These are phyloP conservation scores for Pteromalus puparum DNA, from an alignment of 1,140 invertebrate genomes.

Conservation along the genomic window DNA sequence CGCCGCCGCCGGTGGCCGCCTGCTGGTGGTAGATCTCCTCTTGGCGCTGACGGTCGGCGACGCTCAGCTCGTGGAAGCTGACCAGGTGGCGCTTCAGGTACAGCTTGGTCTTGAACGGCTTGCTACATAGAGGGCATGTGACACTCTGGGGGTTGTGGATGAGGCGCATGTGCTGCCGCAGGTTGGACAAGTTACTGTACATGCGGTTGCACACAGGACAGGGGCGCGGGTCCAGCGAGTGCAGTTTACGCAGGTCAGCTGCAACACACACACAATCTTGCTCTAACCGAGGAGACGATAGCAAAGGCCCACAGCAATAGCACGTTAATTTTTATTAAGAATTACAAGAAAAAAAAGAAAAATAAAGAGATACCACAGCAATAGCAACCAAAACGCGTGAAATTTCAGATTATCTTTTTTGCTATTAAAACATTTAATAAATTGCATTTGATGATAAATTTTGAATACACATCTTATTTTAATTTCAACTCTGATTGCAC, in stretches of 20 bases:
- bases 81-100: slow-evolving; percentile 83
- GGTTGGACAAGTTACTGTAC: slow-evolving; percentile 88
- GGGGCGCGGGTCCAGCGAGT: slow-evolving; percentile 81
- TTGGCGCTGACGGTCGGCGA: slow-evolving; percentile 70
- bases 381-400: slow-evolving; percentile 49
- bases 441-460: slow-evolving; percentile 20
- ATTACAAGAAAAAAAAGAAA: slow-evolving; percentile 20
- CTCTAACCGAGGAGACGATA: slow-evolving; percentile 72
- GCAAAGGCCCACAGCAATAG: slow-evolving; percentile 72
- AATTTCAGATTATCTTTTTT: slow-evolving; percentile 35
- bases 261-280: slow-evolving; percentile 77
- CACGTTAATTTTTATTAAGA: slow-evolving; percentile 64
- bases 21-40: slow-evolving; percentile 74
- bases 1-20: slow-evolving; percentile 56
- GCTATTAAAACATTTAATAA: slow-evolving; percentile 39
- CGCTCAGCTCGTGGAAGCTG: slow-evolving; percentile 77
- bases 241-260: slow-evolving; percentile 78
- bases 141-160: slow-evolving; percentile 87
- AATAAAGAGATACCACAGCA: slow-evolving; percentile 43
- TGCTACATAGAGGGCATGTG: slow-evolving; percentile 83
- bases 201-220: slow-evolving; percentile 86
- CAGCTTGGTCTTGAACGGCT: slow-evolving; percentile 86
- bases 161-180: slow-evolving; percentile 86
- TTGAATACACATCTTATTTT: slow-evolving; percentile 8
- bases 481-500: slow-evolving; percentile 21